These are phyloP conservation scores for Platysteira castanea DNA, from an alignment of 2,113 vertebrate species.

Conservation along the genomic window DNA sequence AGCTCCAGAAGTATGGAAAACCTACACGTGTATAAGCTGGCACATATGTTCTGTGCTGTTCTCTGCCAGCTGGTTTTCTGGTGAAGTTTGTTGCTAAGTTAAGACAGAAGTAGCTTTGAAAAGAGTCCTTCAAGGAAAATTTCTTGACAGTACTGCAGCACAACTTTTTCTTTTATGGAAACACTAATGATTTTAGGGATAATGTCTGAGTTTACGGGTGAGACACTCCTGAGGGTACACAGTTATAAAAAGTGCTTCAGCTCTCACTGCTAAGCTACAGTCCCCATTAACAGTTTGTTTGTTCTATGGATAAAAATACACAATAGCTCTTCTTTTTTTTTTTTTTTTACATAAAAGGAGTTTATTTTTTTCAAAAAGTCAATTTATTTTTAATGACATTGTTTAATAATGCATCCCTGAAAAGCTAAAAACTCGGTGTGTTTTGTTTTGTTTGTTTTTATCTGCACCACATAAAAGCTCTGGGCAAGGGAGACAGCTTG, in stretches of 20 bases:
- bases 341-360: neutral
- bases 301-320: neutral
- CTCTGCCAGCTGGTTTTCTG: neutral
- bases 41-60: neutral
- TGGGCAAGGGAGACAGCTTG: neutral
- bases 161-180: neutral
- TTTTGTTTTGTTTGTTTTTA: neutral
- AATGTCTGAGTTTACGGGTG: neutral
- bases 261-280: neutral
- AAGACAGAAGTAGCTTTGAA: neutral
- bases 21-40: neutral
- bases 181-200: neutral
- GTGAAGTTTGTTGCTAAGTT: neutral
- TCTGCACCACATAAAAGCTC: neutral
- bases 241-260: neutral
- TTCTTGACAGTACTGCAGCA: neutral
- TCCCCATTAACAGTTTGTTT: neutral
- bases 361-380: neutral
- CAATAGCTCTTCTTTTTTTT: neutral
- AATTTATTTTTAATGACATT: neutral
- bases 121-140: neutral
- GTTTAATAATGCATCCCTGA: neutral
- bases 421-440: neutral
- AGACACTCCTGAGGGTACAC: neutral
- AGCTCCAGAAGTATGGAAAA: neutral